Evolutionary conservation across 64 coral and sea anemone genomes (phyloP).

Genomic region (Porites australiensis): DNA sequence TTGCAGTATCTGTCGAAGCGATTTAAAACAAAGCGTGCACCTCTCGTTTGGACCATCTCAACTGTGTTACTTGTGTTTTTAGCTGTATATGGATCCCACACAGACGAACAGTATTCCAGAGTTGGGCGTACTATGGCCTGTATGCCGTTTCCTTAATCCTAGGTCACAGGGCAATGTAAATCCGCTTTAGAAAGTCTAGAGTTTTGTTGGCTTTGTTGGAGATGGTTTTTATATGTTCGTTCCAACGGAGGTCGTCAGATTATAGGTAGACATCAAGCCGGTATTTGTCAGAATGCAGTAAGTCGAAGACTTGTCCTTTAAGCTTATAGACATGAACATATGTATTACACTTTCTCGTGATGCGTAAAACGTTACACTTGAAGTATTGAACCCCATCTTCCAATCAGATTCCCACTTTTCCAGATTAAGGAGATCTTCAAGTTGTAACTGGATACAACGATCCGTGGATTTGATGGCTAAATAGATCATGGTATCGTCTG

Average conservation of each 20-base stretch:
- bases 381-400: background rate
- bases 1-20: background rate
- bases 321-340: constrained; percentile 6
- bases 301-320: constrained; percentile 16
- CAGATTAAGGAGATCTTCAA: constrained; percentile 4
- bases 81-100: constrained; percentile 10
- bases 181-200: constrained; percentile 49
- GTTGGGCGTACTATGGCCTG: constrained; percentile 33
- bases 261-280: constrained; percentile 66
- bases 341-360: background rate
- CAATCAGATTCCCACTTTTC: constrained; percentile 3
- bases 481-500: no score
- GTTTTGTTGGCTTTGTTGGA: constrained; percentile 31
- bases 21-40: background rate
- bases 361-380: constrained; percentile 5
- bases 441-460: background rate
- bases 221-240: constrained; percentile 44
- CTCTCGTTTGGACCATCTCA: constrained; percentile 46
- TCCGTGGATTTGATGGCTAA: background rate
- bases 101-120: constrained; percentile 43
- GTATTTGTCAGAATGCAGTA: constrained; percentile 34
- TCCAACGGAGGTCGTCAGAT: constrained; percentile 59
- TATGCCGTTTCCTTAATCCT: constrained; percentile 27
- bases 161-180: constrained; percentile 8
- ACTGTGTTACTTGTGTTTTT: constrained; percentile 23